Base-by-base conservation (phyloP, 2,888 invertebrate genomes). In the Noctua janthina region DNA sequence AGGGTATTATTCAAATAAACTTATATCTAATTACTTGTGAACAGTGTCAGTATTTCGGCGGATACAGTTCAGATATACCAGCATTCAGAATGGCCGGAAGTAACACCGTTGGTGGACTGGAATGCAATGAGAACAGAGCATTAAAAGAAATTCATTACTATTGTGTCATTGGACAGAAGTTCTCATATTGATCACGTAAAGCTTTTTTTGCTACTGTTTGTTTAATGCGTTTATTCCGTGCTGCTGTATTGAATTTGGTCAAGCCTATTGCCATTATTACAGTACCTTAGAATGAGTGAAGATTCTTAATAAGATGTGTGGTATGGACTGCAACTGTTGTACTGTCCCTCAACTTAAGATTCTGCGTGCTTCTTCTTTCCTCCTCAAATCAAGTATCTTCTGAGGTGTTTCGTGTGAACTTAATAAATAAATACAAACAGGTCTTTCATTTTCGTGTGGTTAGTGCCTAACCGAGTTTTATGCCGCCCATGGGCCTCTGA, bases 51-150 rank as follows among this genome's bases (percentile, higher is more conserved):
- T 85, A 77, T 87, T 88, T 88, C 83, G 78, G 83, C 76, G 75
- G 78, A 70, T 81, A 73, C 51, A 76, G 74, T 86, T 79, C 76
- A 76, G 89, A 82, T 85, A 85, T 87, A 82, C 77, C 70, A 81
- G 82, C 83, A 83, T 73, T 80, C 76, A 87, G 87, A 89, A 90
- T 88, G 86, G 82, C 72, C 92, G 92, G 92, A 92, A 92, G 89
- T 88, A 76, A 76, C 82, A 89, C 89, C 86, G 86, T 88, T 86
- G 86, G 83, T 90, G 91, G 74, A 91, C 91, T 90, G 93, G 93
- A 94, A 94, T 94, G 92, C 90, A 89, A 87, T 93, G 93, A 87
- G 93, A 93, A 93, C 91, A 91, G 90, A 91, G 87, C 89, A 92
- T 92, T 92, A 72, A 85, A 85, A 91, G 87, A 90, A 90, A 92